Percentiles rank a stretch among this genome's conserved stretches.
phyloP scores from a whole-genome alignment of 2,888 invertebrate species.

The Phasia obesa region DNA sequence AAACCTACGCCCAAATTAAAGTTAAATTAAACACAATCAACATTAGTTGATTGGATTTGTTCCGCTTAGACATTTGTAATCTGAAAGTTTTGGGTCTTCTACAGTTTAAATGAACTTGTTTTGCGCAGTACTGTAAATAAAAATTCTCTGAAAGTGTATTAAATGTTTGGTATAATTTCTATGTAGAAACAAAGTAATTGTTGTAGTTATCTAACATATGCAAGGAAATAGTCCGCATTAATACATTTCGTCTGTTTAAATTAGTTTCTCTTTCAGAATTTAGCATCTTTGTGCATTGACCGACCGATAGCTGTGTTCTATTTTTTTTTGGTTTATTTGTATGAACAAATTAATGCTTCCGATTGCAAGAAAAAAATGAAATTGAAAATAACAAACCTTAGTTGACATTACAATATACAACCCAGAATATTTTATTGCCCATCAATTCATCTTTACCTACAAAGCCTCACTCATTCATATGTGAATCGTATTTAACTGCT shows the following conservation, averaged over 20 bases:
- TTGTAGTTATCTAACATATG: too few relatives aligned
- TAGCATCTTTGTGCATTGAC: slow-evolving; percentile 21
- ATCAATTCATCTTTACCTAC: background rate
- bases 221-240: background rate
- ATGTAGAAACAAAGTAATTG: too few relatives aligned
- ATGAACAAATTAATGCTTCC: slow-evolving; percentile 64
- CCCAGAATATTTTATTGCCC: background rate
- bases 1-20: too few relatives aligned
- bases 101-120: too few relatives aligned
- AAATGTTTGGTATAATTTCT: too few relatives aligned
- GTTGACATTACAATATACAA: slow-evolving; percentile 19
- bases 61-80: too few relatives aligned
- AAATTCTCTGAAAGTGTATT: too few relatives aligned
- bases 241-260: slow-evolving; percentile 5
- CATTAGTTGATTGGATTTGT: too few relatives aligned
- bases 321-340: slow-evolving; percentile 49
- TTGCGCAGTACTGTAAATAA: too few relatives aligned
- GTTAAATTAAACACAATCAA: too few relatives aligned
- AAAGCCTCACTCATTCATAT: slow-evolving; percentile 6
- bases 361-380: slow-evolving; percentile 47
- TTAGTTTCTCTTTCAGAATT: background rate
- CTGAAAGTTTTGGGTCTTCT: too few relatives aligned
- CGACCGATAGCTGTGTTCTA: slow-evolving; percentile 27
- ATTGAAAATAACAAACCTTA: background rate
- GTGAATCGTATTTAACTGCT: background rate